Evolutionary conservation across 2,113 vertebrate species (phyloP).

Genomic region (Apodemus sylvaticus): DNA sequence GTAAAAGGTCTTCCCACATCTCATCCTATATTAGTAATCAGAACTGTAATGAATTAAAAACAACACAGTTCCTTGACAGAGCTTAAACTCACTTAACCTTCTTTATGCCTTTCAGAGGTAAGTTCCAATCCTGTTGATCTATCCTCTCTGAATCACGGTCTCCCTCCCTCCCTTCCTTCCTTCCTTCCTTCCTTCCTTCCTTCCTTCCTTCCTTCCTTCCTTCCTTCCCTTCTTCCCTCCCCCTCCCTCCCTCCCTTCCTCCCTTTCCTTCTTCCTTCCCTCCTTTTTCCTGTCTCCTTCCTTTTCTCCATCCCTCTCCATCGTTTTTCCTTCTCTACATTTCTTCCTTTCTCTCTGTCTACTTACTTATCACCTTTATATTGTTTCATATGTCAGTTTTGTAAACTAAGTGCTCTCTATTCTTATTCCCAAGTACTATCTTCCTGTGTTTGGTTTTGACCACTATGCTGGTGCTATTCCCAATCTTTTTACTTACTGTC

Average conservation of each 20-base stretch:
- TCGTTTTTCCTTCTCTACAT: background rate
- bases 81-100: background rate
- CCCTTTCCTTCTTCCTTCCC: fast-evolving
- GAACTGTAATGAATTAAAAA: background rate
- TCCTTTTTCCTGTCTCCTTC: no score
- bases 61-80: background rate
- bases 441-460: background rate
- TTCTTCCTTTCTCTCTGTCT: background rate
- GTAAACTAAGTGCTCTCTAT: background rate
- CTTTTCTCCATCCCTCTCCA: background rate
- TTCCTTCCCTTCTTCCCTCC: no score
- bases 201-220: no score
- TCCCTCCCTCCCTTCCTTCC: no score
- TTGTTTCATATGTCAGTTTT: background rate
- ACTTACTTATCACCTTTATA: background rate
- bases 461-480: background rate
- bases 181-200: no score
- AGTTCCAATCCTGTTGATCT: background rate
- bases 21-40: conserved; percentile 11
- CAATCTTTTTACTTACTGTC: background rate
- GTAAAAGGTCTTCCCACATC: background rate
- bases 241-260: background rate
- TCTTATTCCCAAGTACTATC: background rate
- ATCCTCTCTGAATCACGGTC: background rate
- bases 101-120: background rate